Base-by-base conservation (phyloP, 1,140 invertebrate species). In the Scaptomyza graminum region DNA sequence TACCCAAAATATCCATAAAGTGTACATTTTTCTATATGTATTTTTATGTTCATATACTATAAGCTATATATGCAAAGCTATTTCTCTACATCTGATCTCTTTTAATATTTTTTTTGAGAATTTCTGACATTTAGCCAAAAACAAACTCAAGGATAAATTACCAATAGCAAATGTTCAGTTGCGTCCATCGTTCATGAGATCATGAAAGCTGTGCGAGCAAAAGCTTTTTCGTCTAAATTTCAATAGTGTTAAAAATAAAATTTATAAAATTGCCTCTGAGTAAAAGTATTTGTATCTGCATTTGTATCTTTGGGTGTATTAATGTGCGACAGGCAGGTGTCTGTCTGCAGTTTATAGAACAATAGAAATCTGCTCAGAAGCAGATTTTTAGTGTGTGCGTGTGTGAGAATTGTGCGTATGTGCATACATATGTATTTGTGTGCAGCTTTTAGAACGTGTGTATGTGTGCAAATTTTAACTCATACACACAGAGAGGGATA, bases 151-250 rank as follows among this genome's bases (percentile, higher is more conserved):
- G 83, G 83, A 88, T 88, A 69, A 88, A 75, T 74, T 72, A 61
- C 62, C 55, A 65, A 76, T 67, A 70, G 67, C 62, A 71, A 68
- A 67, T 43, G 52, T 56, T 68, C 7, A 31, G 28, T 18, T 47
- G 54, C 18, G 52, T 66, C 68, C 50, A 16, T 18, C 51, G 55
- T 50, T 73, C 44, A 54, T 79, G 79, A 79, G 83, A 88, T 88
- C 84, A 77, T 50, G 15, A 88, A 89, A 89, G 84, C 84, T 84
- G 1, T 60, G 46, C 64, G 46, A 44, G 54, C 11, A 68, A 84
- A 89, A 88, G 84, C 84, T 89, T 78, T 84, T 69, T 63, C 74
- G 83, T 87, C 63, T 87, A 79, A 67, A 57, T 82, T 87, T 87
- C 75, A 75, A 18, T 56, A 63, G 60, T 75, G 74, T 84, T 88